These are phyloP conservation scores for Apodemia zela DNA, from an alignment of 2,888 invertebrate species.

Conservation along the genomic window DNA sequence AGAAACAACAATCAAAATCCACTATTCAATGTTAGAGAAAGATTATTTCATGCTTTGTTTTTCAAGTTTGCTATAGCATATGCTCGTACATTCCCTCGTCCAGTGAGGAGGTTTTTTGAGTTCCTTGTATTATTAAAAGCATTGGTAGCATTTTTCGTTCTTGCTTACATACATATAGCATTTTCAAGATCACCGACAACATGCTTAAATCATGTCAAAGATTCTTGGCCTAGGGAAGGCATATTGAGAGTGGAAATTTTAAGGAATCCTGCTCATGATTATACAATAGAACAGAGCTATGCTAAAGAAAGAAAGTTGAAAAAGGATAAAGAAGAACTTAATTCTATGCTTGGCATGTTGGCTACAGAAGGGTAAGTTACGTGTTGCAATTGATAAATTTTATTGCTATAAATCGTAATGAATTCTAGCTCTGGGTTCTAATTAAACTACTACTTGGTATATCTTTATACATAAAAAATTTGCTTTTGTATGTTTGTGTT, in stretches of 20 bases:
- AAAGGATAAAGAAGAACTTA: conserved; percentile 82
- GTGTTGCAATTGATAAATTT: no score
- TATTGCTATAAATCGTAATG: no score
- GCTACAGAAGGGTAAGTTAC: conserved; percentile 82
- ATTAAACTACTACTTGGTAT: no score
- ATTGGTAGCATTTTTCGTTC: conserved; percentile 89
- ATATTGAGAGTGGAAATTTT: conserved; percentile 95
- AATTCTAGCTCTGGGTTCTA: no score
- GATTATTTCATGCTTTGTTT: conserved; percentile 96
- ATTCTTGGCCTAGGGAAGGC: conserved; percentile 97
- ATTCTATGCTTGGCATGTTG: conserved; percentile 82
- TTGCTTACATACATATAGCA: conserved; percentile 96
- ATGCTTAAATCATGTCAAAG: conserved; percentile 93
- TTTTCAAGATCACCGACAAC: conserved; percentile 96
- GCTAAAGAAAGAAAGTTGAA: conserved; percentile 88
- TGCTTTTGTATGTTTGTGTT: no score
- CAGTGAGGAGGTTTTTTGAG: conserved; percentile 90
- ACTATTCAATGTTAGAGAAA: conserved; percentile 91
- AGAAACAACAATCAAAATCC: conserved; percentile 86
- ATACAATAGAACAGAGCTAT: conserved; percentile 90
- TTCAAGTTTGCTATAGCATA: conserved; percentile 95
- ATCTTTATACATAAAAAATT: no score
- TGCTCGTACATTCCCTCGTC: conserved; percentile 92
- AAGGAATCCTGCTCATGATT: conserved; percentile 85
- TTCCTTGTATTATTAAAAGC: conserved; percentile 90